Conservation (phyloP, 1,140 invertebrate genomes). For the Propsilocerus akamusi region DNA sequence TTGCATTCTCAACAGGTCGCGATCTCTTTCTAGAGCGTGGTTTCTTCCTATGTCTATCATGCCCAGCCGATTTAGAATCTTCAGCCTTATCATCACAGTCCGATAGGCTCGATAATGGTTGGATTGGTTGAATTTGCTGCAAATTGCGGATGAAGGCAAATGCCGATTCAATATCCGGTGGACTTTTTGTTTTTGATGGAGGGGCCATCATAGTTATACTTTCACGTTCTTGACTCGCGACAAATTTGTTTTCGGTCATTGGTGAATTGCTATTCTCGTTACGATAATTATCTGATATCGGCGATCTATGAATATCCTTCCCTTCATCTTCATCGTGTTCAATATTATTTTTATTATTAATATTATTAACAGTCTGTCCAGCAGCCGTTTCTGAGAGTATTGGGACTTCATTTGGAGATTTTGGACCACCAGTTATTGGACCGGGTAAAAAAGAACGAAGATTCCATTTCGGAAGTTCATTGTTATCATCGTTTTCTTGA, state of each 20-base stretch:
- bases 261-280: conserved; percentile 9
- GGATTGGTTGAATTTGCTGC: neutral
- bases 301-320: neutral
- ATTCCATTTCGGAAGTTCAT: conserved; percentile 6
- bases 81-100: neutral
- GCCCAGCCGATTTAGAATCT: neutral
- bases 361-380: conserved; percentile 13
- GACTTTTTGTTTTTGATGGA: conserved; percentile 8
- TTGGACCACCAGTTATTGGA: neutral
- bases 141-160: neutral
- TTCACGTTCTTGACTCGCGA: conserved; percentile 12
- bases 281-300: conserved; percentile 9
- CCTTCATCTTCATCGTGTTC: conserved; percentile 9
- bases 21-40: neutral
- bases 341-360: conserved; percentile 15
- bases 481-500: conserved; percentile 17
- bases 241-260: conserved; percentile 7
- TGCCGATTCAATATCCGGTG: neutral
- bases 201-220: neutral
- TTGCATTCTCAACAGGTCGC: neutral
- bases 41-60: neutral
- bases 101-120: neutral
- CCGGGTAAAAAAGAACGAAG: neutral
- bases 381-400: neutral
- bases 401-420: neutral